Evolutionary conservation across 2,113 vertebrate genomes (phyloP).

Genomic region (Anolis carolinensis): DNA sequence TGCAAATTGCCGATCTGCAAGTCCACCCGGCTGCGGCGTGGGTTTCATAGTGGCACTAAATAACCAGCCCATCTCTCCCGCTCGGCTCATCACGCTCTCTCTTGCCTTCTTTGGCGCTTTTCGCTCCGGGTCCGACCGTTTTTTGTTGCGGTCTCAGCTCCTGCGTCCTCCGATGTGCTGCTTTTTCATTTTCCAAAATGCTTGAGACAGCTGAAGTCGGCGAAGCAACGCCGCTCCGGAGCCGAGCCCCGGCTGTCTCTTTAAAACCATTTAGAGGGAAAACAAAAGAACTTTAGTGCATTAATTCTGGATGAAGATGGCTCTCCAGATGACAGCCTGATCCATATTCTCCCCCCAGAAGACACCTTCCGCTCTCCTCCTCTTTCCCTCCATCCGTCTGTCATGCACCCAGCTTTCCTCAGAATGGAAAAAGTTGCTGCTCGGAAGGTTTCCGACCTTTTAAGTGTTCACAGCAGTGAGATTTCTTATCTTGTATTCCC

Average conservation of each 20-base stretch:
- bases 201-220: conserved; percentile 38
- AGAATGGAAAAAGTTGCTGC: conserved; percentile 41
- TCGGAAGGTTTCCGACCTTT: conserved; percentile 30
- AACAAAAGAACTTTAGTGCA: conserved; percentile 72
- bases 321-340: conserved; percentile 72
- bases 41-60: conserved; percentile 14
- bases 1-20: not conserved
- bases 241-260: conserved; percentile 55
- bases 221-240: not conserved
- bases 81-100: not conserved
- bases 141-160: conserved; percentile 20
- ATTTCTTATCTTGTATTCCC: conserved; percentile 5
- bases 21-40: not conserved
- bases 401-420: conserved; percentile 16
- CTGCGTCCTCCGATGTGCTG: not conserved
- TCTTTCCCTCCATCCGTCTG: conserved; percentile 50
- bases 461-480: not conserved
- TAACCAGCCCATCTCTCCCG: not conserved
- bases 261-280: conserved; percentile 75
- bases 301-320: conserved; percentile 76
- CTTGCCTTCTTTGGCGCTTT: not conserved
- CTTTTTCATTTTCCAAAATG: not conserved
- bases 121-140: not conserved
- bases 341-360: conserved; percentile 54
- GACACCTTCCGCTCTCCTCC: conserved; percentile 55